These are phyloP conservation scores for Dallia pectoralis DNA, from an alignment of 2,797 vertebrate genomes.

Conservation along the genomic window DNA sequence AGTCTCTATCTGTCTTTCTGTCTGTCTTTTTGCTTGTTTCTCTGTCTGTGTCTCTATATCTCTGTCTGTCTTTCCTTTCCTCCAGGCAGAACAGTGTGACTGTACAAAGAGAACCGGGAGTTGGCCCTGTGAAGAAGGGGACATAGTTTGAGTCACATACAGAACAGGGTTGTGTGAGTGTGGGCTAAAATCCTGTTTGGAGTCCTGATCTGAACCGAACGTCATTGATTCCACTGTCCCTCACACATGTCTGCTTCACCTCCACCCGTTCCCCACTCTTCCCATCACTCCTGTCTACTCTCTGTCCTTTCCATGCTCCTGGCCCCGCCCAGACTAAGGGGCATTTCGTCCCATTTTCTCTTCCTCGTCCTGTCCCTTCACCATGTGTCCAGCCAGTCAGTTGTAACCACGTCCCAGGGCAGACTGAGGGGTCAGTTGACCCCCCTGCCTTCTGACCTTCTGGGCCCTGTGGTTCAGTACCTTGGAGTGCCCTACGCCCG, in stretches of 20 bases:
- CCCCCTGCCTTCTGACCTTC: constrained; percentile 88
- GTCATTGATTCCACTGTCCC: not conserved
- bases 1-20: not conserved
- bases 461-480: constrained; percentile 93
- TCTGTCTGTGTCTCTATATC: not conserved
- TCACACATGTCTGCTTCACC: constrained; percentile 8
- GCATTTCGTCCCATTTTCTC: constrained; percentile 55
- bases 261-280: constrained; percentile 21
- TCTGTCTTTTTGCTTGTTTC: not conserved
- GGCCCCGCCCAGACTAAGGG: constrained; percentile 81
- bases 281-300: constrained; percentile 29
- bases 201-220: not conserved
- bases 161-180: constrained; percentile 47
- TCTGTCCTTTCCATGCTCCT: constrained; percentile 29
- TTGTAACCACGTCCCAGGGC: constrained; percentile 89
- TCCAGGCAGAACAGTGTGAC: constrained; percentile 21
- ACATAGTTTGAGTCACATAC: constrained; percentile 13
- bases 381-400: constrained; percentile 51
- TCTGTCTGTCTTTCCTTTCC: not conserved
- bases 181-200: not conserved
- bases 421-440: constrained; percentile 90
- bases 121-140: constrained; percentile 43
- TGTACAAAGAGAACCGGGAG: constrained; percentile 67
- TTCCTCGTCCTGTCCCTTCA: constrained; percentile 33
- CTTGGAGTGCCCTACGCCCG: constrained; percentile 92